Conservation (phyloP, 2,797 vertebrate species). For the Tolypeutes matacus region DNA sequence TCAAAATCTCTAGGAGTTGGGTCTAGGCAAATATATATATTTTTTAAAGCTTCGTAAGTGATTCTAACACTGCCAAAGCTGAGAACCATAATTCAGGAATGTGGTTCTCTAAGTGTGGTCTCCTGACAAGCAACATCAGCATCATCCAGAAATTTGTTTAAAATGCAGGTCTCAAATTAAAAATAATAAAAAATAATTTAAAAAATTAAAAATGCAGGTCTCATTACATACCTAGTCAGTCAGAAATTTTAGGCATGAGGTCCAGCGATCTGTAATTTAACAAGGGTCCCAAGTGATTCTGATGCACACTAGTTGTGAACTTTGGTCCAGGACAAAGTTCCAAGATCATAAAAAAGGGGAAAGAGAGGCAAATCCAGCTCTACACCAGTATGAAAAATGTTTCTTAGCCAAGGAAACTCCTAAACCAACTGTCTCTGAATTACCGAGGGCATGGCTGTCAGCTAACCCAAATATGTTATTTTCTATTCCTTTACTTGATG, state of each 20-base stretch:
- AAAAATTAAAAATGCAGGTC: background rate
- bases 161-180: background rate
- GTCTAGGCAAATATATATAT: background rate
- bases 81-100: background rate
- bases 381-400: background rate
- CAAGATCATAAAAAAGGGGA: background rate
- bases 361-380: background rate
- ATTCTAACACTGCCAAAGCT: constrained; percentile 39
- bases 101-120: background rate
- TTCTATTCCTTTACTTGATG: constrained; percentile 33
- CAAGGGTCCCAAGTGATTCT: background rate
- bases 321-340: background rate
- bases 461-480: background rate
- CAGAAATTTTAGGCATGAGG: background rate
- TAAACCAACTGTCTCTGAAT: background rate
- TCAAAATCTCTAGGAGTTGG: background rate
- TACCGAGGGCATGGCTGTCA: background rate
- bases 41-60: background rate
- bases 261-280: background rate
- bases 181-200: too few species aligned
- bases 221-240: background rate
- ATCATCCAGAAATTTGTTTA: background rate
- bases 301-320: background rate
- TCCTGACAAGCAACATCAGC: background rate
- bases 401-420: background rate